Conservation (phyloP, 2,888 invertebrate genomes). For the Bellardia bayeri region DNA sequence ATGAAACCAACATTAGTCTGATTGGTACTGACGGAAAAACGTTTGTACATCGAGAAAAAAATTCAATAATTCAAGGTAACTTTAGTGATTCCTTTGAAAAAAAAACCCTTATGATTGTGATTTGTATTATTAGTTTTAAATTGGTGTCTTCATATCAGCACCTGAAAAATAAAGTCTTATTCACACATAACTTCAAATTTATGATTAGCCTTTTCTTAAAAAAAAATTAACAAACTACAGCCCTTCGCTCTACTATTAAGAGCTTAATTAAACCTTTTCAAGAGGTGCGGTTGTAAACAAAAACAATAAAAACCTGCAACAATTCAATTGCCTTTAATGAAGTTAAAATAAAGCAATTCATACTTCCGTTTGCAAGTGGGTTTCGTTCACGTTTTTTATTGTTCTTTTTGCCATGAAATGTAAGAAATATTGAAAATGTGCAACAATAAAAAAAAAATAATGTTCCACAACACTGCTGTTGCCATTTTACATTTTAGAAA, state of each 20-base stretch:
- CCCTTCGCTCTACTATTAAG: not conserved
- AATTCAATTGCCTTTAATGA: slow-evolving; percentile 22
- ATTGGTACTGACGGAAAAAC: too few species aligned
- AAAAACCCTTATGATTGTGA: too few species aligned
- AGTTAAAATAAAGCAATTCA: slow-evolving; percentile 15
- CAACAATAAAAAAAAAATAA: slow-evolving; percentile 47
- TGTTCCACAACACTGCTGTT: slow-evolving; percentile 30
- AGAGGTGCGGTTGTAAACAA: not conserved
- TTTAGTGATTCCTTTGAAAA: too few species aligned
- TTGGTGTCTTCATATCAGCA: too few species aligned
- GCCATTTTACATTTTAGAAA: not conserved
- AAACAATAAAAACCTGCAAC: not conserved
- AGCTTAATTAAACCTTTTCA: not conserved
- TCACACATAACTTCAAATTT: slow-evolving; percentile 1
- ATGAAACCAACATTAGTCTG: too few species aligned
- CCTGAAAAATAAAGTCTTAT: not conserved
- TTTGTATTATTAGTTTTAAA: too few species aligned
- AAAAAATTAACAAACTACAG: not conserved
- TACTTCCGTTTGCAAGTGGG: slow-evolving; percentile 5
- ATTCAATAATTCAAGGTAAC: too few species aligned
- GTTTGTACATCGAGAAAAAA: too few species aligned
- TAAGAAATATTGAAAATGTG: slow-evolving; percentile 46
- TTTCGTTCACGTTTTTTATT: slow-evolving; percentile 19
- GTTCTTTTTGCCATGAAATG: slow-evolving; percentile 22
- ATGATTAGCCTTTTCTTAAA: not conserved